A percentile compares a stretch with the other conserved stretches of the same genome.
Conservation (phyloP, 2,797 vertebrate species). For the Lemur catta region DNA sequence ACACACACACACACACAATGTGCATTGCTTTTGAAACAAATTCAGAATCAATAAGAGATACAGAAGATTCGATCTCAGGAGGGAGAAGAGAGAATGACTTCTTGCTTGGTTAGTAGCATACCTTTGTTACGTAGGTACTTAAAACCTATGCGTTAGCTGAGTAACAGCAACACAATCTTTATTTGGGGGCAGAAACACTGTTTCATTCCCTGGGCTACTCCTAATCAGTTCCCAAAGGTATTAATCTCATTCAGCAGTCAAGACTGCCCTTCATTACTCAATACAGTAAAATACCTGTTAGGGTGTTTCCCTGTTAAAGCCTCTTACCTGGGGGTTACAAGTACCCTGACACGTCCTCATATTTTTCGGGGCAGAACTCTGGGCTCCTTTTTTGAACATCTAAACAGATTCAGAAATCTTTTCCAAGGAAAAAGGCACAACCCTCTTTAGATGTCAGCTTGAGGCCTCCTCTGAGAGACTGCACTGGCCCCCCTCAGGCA, state of each 20-base stretch:
- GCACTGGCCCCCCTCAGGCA: no score
- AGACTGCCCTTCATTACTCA: no score
- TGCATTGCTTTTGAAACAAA: background rate
- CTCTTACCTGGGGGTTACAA: background rate
- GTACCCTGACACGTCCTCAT: no score
- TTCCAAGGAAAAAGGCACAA: background rate
- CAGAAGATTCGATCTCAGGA: background rate
- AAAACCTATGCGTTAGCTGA: background rate
- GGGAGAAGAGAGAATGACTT: background rate
- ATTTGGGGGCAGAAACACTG: background rate
- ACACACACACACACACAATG: background rate
- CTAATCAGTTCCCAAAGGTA: no score
- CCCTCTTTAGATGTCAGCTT: no score
- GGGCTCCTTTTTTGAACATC: background rate
- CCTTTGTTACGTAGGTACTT: background rate
- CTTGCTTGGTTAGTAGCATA: background rate
- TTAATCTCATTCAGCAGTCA: background rate
- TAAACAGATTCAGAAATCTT: background rate
- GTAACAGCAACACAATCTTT: background rate
- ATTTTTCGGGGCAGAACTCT: background rate
- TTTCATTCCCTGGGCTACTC: no score
- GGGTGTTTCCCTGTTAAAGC: no score
- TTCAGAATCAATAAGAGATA: background rate
- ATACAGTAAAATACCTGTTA: background rate
- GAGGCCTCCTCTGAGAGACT: background rate